Percentiles rank a stretch among this genome's conserved stretches.
Evolutionary conservation across 2,888 invertebrate species (phyloP).

Genomic region (Argyresthia albistria): DNA sequence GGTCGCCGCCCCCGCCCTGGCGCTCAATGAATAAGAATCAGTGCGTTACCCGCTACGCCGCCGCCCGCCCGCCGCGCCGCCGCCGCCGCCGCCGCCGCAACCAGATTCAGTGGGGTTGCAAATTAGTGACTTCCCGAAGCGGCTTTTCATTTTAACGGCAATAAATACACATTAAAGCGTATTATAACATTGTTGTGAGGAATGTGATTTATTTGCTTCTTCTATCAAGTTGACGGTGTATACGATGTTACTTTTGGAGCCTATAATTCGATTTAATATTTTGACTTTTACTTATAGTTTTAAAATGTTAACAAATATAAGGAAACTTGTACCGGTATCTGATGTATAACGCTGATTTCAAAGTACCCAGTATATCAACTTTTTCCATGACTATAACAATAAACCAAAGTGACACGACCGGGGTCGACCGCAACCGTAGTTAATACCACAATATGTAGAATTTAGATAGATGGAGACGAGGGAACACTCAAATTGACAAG

Average conservation of each 20-base stretch:
- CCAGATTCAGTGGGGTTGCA: constrained; percentile 36
- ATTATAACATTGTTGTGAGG: constrained; percentile 33
- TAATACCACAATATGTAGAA: no score
- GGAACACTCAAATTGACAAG: constrained; percentile 46
- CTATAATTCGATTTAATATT: no score
- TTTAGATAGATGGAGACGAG: constrained; percentile 29
- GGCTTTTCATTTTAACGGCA: constrained; percentile 48
- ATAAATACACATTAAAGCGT: constrained; percentile 58
- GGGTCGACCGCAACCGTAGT: no score
- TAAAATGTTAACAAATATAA: no score
- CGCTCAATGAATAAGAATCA: constrained; percentile 65
- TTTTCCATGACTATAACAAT: no score
- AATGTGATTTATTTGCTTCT: background rate
- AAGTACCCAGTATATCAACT: no score
- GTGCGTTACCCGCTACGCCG: constrained; percentile 39
- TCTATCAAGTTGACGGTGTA: background rate
- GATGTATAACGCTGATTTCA: no score
- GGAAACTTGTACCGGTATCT: no score
- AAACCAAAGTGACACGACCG: no score
- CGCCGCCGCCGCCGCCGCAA: constrained; percentile 24
- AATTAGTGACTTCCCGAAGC: constrained; percentile 52
- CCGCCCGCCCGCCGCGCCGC: no score
- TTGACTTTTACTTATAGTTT: no score
- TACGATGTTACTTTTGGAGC: no score
- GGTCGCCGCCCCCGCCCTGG: constrained; percentile 33